phyloP scores from a whole-genome alignment of 2,797 vertebrate genomes.

The Syngnathus rostellatus region DNA sequence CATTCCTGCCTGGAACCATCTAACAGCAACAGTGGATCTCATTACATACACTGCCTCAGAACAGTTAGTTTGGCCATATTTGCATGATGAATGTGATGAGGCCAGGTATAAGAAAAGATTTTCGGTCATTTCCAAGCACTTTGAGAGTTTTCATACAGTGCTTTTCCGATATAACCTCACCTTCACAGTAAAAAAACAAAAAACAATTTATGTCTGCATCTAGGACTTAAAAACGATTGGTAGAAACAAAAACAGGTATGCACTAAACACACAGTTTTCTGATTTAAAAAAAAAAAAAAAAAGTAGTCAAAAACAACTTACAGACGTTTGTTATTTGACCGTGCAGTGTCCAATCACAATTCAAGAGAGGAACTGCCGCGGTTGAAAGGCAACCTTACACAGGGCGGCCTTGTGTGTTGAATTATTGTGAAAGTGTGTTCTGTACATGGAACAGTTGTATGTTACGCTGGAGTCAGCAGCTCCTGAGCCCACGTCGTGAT shows the following conservation, averaged over 20 bases:
- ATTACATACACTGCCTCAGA: neutral
- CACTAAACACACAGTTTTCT: neutral
- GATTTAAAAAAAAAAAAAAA: neutral
- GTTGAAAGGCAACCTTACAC: constrained; percentile 27
- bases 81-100: neutral
- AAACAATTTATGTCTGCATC: constrained; percentile 27
- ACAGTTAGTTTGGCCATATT: too few relatives aligned
- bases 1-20: neutral
- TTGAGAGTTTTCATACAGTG: constrained; percentile 9
- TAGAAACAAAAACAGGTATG: neutral
- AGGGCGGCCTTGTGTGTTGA: constrained; percentile 11
- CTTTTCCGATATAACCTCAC: constrained; percentile 7
- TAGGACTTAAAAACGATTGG: constrained; percentile 24
- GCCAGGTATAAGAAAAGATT: constrained; percentile 5
- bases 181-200: constrained; percentile 57
- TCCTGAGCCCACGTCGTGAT: constrained; percentile 82
- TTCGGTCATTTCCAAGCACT: constrained; percentile 28
- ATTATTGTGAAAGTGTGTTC: constrained; percentile 5
- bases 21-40: neutral
- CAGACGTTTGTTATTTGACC: neutral
- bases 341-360: neutral
- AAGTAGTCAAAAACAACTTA: neutral
- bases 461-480: constrained; percentile 66
- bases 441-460: constrained; percentile 11
- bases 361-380: neutral